These are phyloP conservation scores for Tinea pellionella DNA, from an alignment of 2,888 invertebrate genomes.

Conservation along the genomic window DNA sequence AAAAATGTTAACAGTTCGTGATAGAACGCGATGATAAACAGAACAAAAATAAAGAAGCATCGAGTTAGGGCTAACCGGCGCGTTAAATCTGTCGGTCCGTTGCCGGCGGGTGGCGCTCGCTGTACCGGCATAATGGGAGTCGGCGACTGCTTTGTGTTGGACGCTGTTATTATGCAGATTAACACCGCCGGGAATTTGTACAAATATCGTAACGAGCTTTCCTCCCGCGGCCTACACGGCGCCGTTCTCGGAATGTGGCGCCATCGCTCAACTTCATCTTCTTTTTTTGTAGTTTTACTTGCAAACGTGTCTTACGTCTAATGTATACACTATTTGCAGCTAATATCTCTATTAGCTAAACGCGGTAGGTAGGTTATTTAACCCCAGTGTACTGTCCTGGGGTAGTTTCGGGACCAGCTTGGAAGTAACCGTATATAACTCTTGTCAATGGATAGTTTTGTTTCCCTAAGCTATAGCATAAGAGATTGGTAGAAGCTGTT, in stretches of 20 bases:
- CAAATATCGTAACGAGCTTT: slow-evolving; percentile 67
- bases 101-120: slow-evolving; percentile 43
- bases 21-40: slow-evolving; percentile 5
- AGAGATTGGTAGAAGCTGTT: no score
- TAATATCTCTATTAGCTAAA: neutral
- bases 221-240: slow-evolving; percentile 58
- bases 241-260: slow-evolving; percentile 40
- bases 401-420: no score
- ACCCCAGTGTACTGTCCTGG: no score
- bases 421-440: no score
- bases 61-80: neutral
- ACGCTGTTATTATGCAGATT: slow-evolving; percentile 66
- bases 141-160: slow-evolving; percentile 62
- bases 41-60: slow-evolving; percentile 5
- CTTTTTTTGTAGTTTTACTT: neutral
- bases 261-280: slow-evolving; percentile 27
- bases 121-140: slow-evolving; percentile 62
- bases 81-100: slow-evolving; percentile 19
- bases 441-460: no score
- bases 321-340: neutral
- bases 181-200: slow-evolving; percentile 70
- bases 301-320: neutral
- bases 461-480: no score
- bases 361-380: no score
- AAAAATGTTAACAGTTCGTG: neutral